A percentile compares a stretch with the other conserved stretches of the same genome.
Conservation (phyloP, 2,797 vertebrate species). For the Chloroceryle inda region DNA sequence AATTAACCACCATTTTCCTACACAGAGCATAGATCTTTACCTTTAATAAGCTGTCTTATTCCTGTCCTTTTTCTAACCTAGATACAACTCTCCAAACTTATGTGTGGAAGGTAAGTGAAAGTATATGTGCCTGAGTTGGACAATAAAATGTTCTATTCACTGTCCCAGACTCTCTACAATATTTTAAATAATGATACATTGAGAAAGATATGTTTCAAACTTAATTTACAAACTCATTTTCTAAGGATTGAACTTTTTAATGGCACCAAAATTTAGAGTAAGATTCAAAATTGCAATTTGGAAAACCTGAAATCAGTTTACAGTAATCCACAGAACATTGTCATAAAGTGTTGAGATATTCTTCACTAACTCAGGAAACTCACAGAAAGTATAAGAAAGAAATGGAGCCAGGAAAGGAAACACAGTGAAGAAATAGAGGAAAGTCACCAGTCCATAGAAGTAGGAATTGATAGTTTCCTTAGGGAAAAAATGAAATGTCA, state of each 20-base stretch:
- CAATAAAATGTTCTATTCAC: not conserved
- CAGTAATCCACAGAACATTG: not conserved
- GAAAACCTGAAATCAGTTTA: not conserved
- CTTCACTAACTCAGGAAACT: not conserved
- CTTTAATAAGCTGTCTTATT: not conserved
- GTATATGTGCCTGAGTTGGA: not conserved
- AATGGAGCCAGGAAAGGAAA: not conserved
- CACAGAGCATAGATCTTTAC: not conserved
- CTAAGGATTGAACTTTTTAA: not conserved
- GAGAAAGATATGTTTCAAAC: not conserved
- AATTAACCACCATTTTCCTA: not conserved
- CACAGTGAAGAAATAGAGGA: not conserved
- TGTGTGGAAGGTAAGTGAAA: not conserved
- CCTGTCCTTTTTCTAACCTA: not conserved
- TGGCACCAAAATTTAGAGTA: not conserved
- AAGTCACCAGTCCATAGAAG: not conserved
- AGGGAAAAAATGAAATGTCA: not conserved
- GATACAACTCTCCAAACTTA: not conserved
- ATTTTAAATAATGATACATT: not conserved
- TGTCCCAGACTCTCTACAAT: not conserved
- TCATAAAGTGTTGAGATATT: not conserved
- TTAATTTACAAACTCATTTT: not conserved
- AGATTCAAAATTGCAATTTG: not conserved
- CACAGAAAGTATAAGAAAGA: not conserved
- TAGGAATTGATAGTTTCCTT: not conserved